Evolutionary conservation across 2,888 invertebrate species (phyloP).

Genomic region (Callyntrura guangdongensis): DNA sequence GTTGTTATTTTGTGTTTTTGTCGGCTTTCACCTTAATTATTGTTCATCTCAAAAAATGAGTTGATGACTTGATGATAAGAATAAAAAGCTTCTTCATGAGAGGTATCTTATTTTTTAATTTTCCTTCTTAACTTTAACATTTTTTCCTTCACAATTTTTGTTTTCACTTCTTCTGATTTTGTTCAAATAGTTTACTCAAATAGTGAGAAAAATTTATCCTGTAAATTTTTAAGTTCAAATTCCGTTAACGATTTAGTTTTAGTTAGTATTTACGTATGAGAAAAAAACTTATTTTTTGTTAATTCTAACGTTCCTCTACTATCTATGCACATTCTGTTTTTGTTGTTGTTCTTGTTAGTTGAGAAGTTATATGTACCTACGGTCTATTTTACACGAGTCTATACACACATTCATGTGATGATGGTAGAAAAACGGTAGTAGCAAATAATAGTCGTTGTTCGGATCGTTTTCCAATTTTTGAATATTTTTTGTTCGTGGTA

Average conservation of each 20-base stretch:
- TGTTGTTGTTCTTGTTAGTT: background rate
- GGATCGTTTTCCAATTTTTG: background rate
- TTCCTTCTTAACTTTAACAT: background rate
- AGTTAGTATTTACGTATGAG: background rate
- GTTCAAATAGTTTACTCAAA: background rate
- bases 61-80: too few species aligned
- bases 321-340: background rate
- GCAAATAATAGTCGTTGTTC: too few species aligned
- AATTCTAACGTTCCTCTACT: background rate
- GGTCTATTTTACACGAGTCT: conserved; percentile 28
- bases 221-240: conserved; percentile 26
- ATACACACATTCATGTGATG: conserved; percentile 56
- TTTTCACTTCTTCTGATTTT: conserved; percentile 23
- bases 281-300: conserved; percentile 25
- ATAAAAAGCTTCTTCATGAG: too few species aligned
- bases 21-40: background rate
- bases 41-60: too few species aligned
- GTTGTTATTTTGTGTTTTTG: background rate
- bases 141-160: background rate
- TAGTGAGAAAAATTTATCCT: background rate
- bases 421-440: background rate
- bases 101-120: background rate
- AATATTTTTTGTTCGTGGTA: background rate
- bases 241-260: background rate
- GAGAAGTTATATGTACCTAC: background rate